These are phyloP conservation scores for Zophobas morio DNA, from an alignment of 1,140 invertebrate genomes.

Conservation along the genomic window DNA sequence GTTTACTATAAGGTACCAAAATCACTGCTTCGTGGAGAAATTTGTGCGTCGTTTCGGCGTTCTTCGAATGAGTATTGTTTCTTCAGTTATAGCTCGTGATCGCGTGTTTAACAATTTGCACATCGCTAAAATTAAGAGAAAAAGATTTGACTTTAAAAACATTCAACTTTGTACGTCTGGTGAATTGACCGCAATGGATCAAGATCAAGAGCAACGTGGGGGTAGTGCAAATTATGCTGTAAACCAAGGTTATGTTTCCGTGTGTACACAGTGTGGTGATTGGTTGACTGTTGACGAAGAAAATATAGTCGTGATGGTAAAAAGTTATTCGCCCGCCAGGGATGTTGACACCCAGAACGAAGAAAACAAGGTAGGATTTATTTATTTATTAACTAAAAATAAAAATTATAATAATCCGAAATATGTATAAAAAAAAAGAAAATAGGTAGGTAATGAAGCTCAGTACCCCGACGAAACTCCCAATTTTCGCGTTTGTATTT, in stretches of 20 bases:
- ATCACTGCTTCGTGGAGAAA: neutral
- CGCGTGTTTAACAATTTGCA: no score
- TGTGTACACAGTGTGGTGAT: slow-evolving; percentile 50
- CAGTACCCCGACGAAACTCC: no score
- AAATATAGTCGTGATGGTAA: slow-evolving; percentile 54
- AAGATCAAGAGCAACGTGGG: neutral
- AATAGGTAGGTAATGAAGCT: no score
- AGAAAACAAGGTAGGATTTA: slow-evolving; percentile 8
- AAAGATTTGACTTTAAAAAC: no score
- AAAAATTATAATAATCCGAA: neutral
- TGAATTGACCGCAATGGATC: neutral
- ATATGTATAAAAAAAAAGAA: neutral
- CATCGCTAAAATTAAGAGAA: no score
- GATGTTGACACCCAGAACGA: slow-evolving; percentile 8
- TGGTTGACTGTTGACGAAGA: slow-evolving; percentile 52
- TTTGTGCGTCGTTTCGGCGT: neutral
- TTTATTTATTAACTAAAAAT: neutral
- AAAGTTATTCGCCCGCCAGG: slow-evolving; percentile 50
- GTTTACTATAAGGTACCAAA: neutral
- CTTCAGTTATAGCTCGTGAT: neutral
- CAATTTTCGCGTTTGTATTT: no score
- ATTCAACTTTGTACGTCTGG: neutral
- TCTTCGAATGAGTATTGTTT: neutral
- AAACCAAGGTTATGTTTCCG: slow-evolving; percentile 18
- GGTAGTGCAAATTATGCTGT: neutral